These are phyloP conservation scores for Paedocypris sp. DNA, from an alignment of 2,113 vertebrate genomes.

Conservation along the genomic window DNA sequence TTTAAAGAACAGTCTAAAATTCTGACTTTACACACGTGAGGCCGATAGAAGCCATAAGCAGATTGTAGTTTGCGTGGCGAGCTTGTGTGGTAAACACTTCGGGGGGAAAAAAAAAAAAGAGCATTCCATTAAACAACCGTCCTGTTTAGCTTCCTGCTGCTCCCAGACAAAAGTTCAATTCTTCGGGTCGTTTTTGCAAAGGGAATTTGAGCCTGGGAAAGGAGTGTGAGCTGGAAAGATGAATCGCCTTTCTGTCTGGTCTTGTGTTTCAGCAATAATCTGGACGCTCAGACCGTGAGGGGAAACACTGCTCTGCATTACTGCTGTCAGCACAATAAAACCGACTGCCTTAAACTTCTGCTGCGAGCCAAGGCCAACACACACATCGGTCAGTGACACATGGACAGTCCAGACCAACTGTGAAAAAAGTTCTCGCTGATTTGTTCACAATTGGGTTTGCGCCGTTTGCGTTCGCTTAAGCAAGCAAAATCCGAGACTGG, in stretches of 20 bases:
- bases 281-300: conserved; percentile 41
- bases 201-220: no score
- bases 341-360: conserved; percentile 57
- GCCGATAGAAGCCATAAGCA: no score
- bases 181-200: no score
- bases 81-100: no score
- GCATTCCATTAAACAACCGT: background rate
- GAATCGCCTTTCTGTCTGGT: background rate
- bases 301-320: conserved; percentile 59
- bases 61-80: no score
- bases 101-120: background rate
- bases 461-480: no score
- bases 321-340: conserved; percentile 58
- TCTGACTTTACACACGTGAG: no score
- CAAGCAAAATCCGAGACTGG: no score
- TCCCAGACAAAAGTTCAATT: no score
- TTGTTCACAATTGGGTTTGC: no score
- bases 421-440: background rate
- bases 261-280: conserved; percentile 42
- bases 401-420: background rate
- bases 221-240: no score
- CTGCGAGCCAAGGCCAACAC: conserved; percentile 56
- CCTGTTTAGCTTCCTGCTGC: background rate
- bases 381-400: conserved; percentile 48
- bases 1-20: no score